Base-by-base conservation (phyloP, 2,113 vertebrate genomes). In the Boulengeromyrus knoepffleri region DNA sequence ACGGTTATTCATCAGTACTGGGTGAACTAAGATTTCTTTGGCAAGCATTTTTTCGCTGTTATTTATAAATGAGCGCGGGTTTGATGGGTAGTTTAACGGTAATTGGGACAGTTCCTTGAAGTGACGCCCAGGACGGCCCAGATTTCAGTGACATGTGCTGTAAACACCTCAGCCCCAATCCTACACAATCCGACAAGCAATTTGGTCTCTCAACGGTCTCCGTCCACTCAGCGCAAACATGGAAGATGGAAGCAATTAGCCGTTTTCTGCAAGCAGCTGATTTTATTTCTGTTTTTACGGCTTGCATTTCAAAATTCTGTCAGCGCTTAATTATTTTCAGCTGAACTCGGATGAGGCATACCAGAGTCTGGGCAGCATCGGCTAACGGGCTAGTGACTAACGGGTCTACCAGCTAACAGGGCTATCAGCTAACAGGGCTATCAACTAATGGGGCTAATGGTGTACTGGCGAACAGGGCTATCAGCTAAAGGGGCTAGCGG, bases 231-330 rank as follows among this genome's bases (percentile, higher is more conserved):
- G 90, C 91, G 88, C 87, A 24, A 85, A 47, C 31, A n/a, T 39
- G 49, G 52, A 7, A 92, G 91, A 92, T 93, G 93, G 94, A 95
- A 94, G 24, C 46, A 88, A 94, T 94, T 93, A 93, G 89, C 85
- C 15, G 6, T 87, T 15, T 53, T 58, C 90, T 91, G 92, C 89
- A 47, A 92, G 90, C 93, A 93, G 91, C 92, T 1, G 31, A 66
- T 85, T 47, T 50, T 56, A 87, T 15, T 91, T 92, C 93, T 91
- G 91, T 91, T 83, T 83, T 89, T 74, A 88, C 2, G 50, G 85
- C 50, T 52, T 56, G 50, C 80, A 74, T 85, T 88, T 56, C 70
- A 89, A n/a, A 47, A 92, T 90, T 56, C 24, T 74, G 49, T 88
- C 85, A 89, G 56, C 70, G 77, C 85, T 89, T 85, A 53, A 87